Conservation (phyloP, 2,797 vertebrate genomes). For the Poeciliopsis gracilis region DNA sequence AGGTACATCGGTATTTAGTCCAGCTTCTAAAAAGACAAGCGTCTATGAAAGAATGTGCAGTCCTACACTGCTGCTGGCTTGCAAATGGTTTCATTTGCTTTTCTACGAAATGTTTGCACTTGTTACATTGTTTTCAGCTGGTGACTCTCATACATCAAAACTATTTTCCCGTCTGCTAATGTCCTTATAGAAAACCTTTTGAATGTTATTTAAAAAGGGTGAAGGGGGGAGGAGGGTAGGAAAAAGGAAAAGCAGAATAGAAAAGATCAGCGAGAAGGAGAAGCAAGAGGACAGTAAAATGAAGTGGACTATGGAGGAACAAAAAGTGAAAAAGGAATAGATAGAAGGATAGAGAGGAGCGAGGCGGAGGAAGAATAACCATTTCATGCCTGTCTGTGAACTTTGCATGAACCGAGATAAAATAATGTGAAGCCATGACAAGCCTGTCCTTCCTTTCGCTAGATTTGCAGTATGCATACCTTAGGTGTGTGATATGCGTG, state of each 20-base stretch:
- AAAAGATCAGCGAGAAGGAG: constrained; percentile 2
- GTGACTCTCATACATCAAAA: constrained; percentile 80
- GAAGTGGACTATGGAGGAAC: constrained; percentile 12
- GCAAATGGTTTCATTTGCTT: constrained; percentile 23
- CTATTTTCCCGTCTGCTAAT: constrained; percentile 81
- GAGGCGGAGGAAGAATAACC: constrained; percentile 78
- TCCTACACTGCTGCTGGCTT: constrained; percentile 11
- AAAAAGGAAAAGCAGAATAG: neutral
- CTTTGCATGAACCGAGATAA: constrained; percentile 97
- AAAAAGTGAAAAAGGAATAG: neutral
- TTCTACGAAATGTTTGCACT: constrained; percentile 40
- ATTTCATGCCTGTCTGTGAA: constrained; percentile 95
- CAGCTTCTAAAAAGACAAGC: neutral
- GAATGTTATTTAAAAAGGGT: constrained; percentile 86
- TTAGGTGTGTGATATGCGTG: constrained; percentile 58
- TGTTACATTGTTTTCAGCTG: constrained; percentile 70
- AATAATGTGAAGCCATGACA: constrained; percentile 99
- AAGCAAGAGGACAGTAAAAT: constrained; percentile 17
- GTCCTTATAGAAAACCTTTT: constrained; percentile 81
- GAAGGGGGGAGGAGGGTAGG: constrained; percentile 40
- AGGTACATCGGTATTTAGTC: neutral
- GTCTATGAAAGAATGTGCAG: neutral
- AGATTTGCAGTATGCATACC: constrained; percentile 88
- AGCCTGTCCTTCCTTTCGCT: constrained; percentile 96
- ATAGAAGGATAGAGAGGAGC: constrained; percentile 57